Conservation (phyloP, 2,797 vertebrate species). For the Pangasius macronema region DNA sequence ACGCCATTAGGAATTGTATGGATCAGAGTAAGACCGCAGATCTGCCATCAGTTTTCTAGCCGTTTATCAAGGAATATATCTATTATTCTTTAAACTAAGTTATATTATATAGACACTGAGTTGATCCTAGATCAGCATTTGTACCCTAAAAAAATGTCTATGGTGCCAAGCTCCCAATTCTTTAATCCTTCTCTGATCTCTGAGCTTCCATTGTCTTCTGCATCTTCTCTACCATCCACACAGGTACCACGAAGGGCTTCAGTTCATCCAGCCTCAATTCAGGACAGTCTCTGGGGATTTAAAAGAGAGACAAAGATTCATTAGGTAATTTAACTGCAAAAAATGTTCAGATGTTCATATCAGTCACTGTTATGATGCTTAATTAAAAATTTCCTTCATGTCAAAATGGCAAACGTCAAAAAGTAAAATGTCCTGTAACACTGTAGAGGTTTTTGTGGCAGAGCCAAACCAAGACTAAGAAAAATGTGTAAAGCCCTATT, state of each 20-base stretch:
- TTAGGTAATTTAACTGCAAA: background rate
- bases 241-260: slow-evolving; percentile 87
- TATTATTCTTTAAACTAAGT: background rate
- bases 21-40: background rate
- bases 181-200: slow-evolving; percentile 75
- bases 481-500: background rate
- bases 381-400: background rate
- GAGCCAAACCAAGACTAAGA: background rate
- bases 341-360: background rate
- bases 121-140: slow-evolving; percentile 8
- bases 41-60: background rate
- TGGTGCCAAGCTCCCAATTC: background rate
- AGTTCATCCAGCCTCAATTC: slow-evolving; percentile 90
- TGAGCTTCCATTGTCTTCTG: slow-evolving; percentile 88
- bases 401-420: background rate
- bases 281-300: slow-evolving; percentile 77
- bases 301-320: slow-evolving; percentile 14
- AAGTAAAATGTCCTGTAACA: background rate
- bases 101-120: background rate
- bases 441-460: background rate
- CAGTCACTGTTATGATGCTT: background rate
- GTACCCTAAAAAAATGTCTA: background rate
- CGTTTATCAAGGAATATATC: background rate
- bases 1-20: background rate
- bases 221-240: slow-evolving; percentile 96